These are phyloP conservation scores for Uropetala carovei DNA, from an alignment of 2,888 invertebrate species.

Conservation along the genomic window DNA sequence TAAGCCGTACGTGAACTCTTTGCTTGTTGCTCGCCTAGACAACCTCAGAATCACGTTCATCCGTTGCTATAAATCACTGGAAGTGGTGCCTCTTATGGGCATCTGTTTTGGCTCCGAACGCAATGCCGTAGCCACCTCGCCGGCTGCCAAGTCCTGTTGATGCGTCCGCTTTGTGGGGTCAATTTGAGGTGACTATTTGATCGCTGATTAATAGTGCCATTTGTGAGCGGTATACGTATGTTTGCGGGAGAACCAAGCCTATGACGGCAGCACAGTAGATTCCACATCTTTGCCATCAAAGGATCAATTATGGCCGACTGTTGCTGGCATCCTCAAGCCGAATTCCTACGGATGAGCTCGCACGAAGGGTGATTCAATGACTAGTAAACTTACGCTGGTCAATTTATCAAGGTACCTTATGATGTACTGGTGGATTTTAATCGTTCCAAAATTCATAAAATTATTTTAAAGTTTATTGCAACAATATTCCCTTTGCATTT, in stretches of 20 bases:
- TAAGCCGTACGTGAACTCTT: neutral
- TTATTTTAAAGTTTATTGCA: no score
- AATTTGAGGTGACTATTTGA: slow-evolving; percentile 20
- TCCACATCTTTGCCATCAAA: neutral
- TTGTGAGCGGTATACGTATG: neutral
- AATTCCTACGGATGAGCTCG: no score
- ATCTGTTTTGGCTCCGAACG: neutral
- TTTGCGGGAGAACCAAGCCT: neutral
- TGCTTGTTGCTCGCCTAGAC: neutral
- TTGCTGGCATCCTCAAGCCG: no score
- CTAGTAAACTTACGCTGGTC: no score
- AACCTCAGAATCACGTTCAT: neutral
- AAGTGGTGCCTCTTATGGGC: neutral
- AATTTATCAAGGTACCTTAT: no score
- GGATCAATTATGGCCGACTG: no score
- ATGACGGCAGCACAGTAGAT: neutral
- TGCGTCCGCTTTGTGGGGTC: neutral
- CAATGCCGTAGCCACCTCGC: neutral
- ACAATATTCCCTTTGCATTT: no score
- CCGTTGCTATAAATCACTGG: neutral
- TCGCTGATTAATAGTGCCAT: neutral
- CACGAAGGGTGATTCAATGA: no score
- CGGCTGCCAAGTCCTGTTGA: neutral
- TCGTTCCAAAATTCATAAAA: no score
- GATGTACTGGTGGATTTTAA: no score